These are phyloP conservation scores for Morelia viridis DNA, from an alignment of 2,797 vertebrate species.

Conservation along the genomic window DNA sequence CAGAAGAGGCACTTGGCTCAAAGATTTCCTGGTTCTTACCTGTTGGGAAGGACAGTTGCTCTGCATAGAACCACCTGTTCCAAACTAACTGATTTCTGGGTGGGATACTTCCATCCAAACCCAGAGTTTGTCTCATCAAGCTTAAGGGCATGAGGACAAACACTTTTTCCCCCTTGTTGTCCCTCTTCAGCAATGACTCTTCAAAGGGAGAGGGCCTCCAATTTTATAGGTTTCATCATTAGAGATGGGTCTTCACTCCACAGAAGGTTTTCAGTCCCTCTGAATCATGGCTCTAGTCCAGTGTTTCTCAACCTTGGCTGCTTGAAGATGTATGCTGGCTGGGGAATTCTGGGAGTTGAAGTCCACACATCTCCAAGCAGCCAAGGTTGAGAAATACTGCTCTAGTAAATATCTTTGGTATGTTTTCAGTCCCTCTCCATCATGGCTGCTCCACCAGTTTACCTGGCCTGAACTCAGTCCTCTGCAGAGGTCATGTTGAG, in stretches of 20 bases:
- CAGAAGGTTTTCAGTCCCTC: background rate
- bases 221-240: background rate
- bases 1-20: too few species aligned
- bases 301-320: too few species aligned
- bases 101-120: background rate
- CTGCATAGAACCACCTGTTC: background rate
- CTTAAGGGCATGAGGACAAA: background rate
- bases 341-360: too few species aligned
- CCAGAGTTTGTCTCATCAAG: background rate
- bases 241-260: too few species aligned
- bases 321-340: background rate
- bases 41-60: background rate
- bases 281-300: background rate
- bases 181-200: background rate
- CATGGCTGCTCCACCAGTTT: background rate
- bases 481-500: background rate
- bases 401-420: background rate
- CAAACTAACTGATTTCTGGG: background rate
- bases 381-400: too few species aligned
- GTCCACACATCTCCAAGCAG: too few species aligned
- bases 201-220: background rate
- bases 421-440: background rate
- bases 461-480: background rate
- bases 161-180: fast-evolving
- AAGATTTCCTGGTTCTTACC: background rate